phyloP scores from a whole-genome alignment of 2,888 invertebrate genomes.

The Chesias legatella region DNA sequence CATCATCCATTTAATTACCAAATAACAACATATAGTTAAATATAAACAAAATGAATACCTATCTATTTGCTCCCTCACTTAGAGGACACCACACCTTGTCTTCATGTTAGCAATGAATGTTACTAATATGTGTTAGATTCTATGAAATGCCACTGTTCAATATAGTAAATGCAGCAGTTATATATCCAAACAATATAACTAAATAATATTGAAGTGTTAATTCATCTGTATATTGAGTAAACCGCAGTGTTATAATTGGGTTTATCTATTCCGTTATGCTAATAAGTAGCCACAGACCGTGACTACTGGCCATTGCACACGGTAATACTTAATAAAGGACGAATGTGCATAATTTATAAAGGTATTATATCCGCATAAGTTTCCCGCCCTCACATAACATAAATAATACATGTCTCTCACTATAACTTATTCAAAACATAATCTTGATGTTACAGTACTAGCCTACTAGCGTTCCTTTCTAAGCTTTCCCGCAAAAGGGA shows the following conservation, averaged over 20 bases:
- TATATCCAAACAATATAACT: too few species aligned
- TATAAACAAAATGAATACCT: too few species aligned
- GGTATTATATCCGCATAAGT: slow-evolving; percentile 30
- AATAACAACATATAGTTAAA: too few species aligned
- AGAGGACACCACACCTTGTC: too few species aligned
- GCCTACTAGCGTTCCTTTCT: not conserved
- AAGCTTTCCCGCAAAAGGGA: not conserved
- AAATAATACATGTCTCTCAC: slow-evolving; percentile 20
- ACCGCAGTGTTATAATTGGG: slow-evolving; percentile 18
- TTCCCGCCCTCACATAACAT: slow-evolving; percentile 27
- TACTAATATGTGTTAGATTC: too few species aligned
- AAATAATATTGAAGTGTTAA: too few species aligned
- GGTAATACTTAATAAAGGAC: slow-evolving; percentile 31
- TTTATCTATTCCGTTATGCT: slow-evolving; percentile 29
- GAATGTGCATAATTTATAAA: slow-evolving; percentile 32
- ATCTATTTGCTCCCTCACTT: too few species aligned
- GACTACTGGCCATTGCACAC: slow-evolving; percentile 33
- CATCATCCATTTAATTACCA: too few species aligned
- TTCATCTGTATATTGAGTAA: not conserved
- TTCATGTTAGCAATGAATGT: too few species aligned
- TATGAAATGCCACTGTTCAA: too few species aligned
- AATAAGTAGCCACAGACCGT: slow-evolving; percentile 26
- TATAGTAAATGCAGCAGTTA: too few species aligned
- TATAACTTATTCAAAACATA: slow-evolving; percentile 9
- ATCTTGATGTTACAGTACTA: slow-evolving; percentile 10